Conservation (phyloP, 30 jellyfish, hydroid and myxozoan species). For the Chrysaora quinquecirrha region DNA sequence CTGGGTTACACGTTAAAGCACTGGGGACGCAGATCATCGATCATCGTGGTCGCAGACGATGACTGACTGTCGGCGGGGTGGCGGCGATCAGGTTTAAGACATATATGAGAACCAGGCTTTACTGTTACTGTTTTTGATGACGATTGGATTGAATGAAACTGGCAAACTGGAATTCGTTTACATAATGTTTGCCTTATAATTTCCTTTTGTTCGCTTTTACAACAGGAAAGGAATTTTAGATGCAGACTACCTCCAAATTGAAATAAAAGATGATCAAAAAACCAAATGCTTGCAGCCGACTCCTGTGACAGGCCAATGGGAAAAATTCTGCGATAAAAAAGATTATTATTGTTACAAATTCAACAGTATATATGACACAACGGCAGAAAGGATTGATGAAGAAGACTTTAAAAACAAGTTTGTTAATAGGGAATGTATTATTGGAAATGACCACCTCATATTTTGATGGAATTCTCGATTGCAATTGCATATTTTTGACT, state of each 20-base stretch:
- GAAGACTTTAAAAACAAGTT: background rate
- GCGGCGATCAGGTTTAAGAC: no score
- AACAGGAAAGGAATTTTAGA: constrained; percentile 13
- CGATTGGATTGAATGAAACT: no score
- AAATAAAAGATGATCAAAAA: constrained; percentile 20
- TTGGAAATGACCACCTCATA: background rate
- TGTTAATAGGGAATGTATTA: background rate
- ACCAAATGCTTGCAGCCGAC: constrained; percentile 59
- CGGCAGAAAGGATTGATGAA: background rate
- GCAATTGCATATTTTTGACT: no score
- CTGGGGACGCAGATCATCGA: no score
- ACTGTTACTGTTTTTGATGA: no score
- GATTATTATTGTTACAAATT: constrained; percentile 3
- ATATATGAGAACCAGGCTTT: no score
- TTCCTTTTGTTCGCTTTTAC: background rate
- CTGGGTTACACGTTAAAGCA: no score
- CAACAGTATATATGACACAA: background rate
- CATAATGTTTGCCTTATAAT: no score
- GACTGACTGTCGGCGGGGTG: no score
- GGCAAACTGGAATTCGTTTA: no score
- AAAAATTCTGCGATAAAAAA: constrained; percentile 1
- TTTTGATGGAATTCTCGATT: no score
- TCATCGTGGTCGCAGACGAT: no score
- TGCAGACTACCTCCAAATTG: constrained; percentile 45
- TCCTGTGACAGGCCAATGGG: constrained; percentile 36